Evolutionary conservation across 2,888 invertebrate species (phyloP).

Genomic region (Panopea generosa): DNA sequence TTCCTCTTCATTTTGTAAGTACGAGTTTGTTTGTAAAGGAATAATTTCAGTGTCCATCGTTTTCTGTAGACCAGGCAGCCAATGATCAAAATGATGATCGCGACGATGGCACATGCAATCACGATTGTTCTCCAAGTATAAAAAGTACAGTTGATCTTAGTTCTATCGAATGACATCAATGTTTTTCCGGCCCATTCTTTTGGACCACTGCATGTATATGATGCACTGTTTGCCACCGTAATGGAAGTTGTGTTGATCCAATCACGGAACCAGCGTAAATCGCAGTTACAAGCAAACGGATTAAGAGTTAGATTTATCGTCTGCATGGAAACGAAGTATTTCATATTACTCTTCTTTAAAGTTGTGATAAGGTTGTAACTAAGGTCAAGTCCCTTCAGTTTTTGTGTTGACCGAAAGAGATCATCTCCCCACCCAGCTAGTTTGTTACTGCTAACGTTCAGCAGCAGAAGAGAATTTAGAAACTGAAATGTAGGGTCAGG

Average conservation of each 20-base stretch:
- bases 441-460: conserved; percentile 90
- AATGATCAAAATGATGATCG: conserved; percentile 45
- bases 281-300: conserved; percentile 95
- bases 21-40: conserved; percentile 30
- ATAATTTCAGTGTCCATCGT: conserved; percentile 59
- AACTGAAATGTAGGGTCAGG: conserved; percentile 86
- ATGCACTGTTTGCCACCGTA: conserved; percentile 33
- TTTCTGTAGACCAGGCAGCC: conserved; percentile 45
- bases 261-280: conserved; percentile 95
- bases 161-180: conserved; percentile 65
- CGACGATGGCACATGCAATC: conserved; percentile 27
- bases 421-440: conserved; percentile 65
- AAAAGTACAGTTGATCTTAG: conserved; percentile 69
- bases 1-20: not conserved
- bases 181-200: conserved; percentile 63
- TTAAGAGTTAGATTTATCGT: conserved; percentile 90
- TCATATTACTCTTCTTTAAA: conserved; percentile 79
- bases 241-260: conserved; percentile 93
- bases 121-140: conserved; percentile 61
- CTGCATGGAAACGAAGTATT: conserved; percentile 90
- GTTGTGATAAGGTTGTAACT: conserved; percentile 80
- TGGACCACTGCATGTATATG: conserved; percentile 70
- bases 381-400: conserved; percentile 71
- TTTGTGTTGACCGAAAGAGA: conserved; percentile 54
- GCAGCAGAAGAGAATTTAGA: conserved; percentile 89